Evolutionary conservation across 1,140 invertebrate species (phyloP), one percentile per base, ranked within the genome.

Genomic region (Trinorchestia longiramus): DNA sequence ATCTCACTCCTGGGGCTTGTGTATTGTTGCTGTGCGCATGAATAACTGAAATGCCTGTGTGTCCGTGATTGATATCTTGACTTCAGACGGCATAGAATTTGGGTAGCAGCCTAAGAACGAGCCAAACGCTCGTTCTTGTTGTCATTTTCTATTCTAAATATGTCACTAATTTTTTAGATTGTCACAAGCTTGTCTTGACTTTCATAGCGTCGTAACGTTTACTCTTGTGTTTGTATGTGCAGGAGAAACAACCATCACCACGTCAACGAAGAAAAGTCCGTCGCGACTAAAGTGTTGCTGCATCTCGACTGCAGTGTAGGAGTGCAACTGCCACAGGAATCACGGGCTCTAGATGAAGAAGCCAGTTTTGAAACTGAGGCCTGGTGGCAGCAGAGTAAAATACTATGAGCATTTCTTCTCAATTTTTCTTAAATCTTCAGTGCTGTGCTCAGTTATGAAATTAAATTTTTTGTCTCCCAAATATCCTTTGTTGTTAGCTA

Each of bases 251-350:
- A 28, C 92, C 92, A 40, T 94, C 92, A 40, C 92, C 92, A 11
- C 43, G 92, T 11, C 92, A 94, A 45, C 92, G 92, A 23, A 94
- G 92, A 94, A 94, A 94, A 94, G 17, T 45, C 47, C 92, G 92
- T 45, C 92, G 92, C 15, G 92, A 94, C 43, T 94, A 92, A 41
- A 43, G 17, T 40, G 41, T 42, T 28, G 43, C 62, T 28, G 62
- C 62, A n/a, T 77, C 15, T 36, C 62, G 62, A 77, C 15, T 11
- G 28, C 11, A 36, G 62, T 77, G 62, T 11, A 36, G 62, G 15
- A 3, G 28, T 3, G 62, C 36, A 11, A 77, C 62, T 77, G 62
- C 15, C 28, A 36, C 15, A 77, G 62, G 28, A 77, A 28, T 36
- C 62, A 19, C 11, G 11, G 28, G 15, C 62, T 36, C 62, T 23